phyloP scores from a whole-genome alignment of 2,113 vertebrate genomes.

The Melanerpes formicivorus region DNA sequence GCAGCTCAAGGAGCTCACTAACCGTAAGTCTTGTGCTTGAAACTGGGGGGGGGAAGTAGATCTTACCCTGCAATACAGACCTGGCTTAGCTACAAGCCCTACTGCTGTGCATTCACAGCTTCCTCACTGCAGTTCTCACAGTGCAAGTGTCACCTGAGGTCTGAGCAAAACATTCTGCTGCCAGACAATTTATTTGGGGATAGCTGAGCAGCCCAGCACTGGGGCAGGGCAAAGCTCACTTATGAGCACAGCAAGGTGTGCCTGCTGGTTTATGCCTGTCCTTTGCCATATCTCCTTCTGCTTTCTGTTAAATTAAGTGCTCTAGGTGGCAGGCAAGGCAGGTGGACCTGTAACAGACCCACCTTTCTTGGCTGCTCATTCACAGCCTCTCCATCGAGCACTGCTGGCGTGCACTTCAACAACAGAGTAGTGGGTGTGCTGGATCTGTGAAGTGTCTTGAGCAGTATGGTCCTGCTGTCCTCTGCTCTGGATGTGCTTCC shows the following conservation, averaged over 20 bases:
- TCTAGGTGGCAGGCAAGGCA: background rate
- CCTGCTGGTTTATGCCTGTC: background rate
- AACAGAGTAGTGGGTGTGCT: rapidly evolving
- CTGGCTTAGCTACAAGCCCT: background rate
- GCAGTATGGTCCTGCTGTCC: background rate
- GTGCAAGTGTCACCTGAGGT: background rate
- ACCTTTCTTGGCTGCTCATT: background rate
- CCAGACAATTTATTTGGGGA: background rate
- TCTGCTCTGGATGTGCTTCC: background rate
- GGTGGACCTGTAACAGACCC: background rate
- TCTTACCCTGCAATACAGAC: background rate
- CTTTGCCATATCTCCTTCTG: background rate
- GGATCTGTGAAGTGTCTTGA: background rate
- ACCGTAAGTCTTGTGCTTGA: conserved; percentile 79
- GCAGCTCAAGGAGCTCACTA: conserved; percentile 89
- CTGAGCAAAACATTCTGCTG: background rate
- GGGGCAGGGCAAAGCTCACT: background rate
- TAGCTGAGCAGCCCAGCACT: background rate
- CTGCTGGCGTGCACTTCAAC: background rate
- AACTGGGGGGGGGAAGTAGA: background rate
- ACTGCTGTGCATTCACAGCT: background rate
- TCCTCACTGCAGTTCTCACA: background rate
- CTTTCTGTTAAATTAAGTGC: background rate
- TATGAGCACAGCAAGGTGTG: background rate
- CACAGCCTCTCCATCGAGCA: background rate